Conservation (phyloP, 2,797 vertebrate species). For the Brachyrhaphis roseni region DNA sequence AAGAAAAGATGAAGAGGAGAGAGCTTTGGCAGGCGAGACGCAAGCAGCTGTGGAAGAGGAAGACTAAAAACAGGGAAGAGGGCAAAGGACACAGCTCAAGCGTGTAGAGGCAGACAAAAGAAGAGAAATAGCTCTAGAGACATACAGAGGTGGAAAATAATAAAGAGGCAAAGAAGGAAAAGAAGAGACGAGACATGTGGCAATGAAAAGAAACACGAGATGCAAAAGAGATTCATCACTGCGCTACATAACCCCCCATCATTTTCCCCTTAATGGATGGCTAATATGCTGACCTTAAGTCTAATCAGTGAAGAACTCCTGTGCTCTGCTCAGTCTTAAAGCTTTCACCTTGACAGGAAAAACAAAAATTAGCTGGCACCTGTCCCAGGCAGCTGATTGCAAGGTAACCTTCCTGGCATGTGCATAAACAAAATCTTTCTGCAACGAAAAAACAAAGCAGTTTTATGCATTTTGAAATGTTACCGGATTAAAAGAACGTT, state of each 20-base stretch:
- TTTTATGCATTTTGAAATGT: conserved; percentile 14
- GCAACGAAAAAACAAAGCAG: neutral
- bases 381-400: conserved; percentile 8
- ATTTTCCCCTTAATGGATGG: conserved; percentile 31
- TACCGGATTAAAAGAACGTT: neutral
- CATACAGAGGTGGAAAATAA: conserved; percentile 12
- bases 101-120: conserved; percentile 27
- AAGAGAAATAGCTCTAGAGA: conserved; percentile 15
- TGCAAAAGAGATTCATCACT: conserved; percentile 54
- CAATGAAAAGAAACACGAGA: conserved; percentile 65
- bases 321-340: conserved; percentile 21
- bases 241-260: conserved; percentile 59
- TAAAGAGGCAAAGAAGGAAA: conserved; percentile 20
- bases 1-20: conserved; percentile 11
- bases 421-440: conserved; percentile 3
- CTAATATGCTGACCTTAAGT: conserved; percentile 54
- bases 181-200: conserved; percentile 33
- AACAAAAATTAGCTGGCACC: neutral
- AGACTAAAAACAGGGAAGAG: conserved; percentile 21
- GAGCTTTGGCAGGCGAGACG: conserved; percentile 10
- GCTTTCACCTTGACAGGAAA: neutral
- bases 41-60: conserved; percentile 11
- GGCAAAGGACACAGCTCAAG: conserved; percentile 33
- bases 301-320: conserved; percentile 26
- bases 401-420: neutral